These are phyloP conservation scores for Pyrocoelia pectoralis DNA, from an alignment of 2,888 invertebrate genomes.

Conservation along the genomic window DNA sequence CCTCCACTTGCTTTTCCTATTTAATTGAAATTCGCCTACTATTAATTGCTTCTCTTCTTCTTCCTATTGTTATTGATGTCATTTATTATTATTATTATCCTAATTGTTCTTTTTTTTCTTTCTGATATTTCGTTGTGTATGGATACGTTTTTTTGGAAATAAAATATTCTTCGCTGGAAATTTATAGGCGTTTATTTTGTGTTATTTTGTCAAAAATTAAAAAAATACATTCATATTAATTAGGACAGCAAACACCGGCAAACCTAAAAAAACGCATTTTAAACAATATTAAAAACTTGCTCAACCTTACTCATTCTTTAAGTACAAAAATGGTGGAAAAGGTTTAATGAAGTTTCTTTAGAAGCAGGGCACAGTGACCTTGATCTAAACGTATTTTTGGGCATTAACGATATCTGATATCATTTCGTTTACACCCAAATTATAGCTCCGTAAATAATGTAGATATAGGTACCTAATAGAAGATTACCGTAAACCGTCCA, in stretches of 20 bases:
- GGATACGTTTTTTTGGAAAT: too few relatives aligned
- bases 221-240: neutral
- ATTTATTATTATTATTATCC: too few relatives aligned
- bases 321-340: conserved; percentile 15
- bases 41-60: too few relatives aligned
- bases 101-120: too few relatives aligned
- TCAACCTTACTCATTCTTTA: conserved; percentile 23
- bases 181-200: too few relatives aligned
- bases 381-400: conserved; percentile 17
- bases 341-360: neutral
- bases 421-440: conserved; percentile 24
- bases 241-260: conserved; percentile 32
- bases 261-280: conserved; percentile 13
- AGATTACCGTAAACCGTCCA: neutral
- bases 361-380: conserved; percentile 23
- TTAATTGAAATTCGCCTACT: too few relatives aligned
- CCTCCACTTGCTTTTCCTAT: too few relatives aligned
- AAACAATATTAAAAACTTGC: neutral
- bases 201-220: too few relatives aligned
- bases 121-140: too few relatives aligned
- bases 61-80: too few relatives aligned
- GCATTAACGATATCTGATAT: conserved; percentile 9
- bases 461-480: neutral
- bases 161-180: too few relatives aligned
- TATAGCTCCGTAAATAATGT: conserved; percentile 17